Conservation (phyloP, 2,113 vertebrate species). For the Cettia cetti region DNA sequence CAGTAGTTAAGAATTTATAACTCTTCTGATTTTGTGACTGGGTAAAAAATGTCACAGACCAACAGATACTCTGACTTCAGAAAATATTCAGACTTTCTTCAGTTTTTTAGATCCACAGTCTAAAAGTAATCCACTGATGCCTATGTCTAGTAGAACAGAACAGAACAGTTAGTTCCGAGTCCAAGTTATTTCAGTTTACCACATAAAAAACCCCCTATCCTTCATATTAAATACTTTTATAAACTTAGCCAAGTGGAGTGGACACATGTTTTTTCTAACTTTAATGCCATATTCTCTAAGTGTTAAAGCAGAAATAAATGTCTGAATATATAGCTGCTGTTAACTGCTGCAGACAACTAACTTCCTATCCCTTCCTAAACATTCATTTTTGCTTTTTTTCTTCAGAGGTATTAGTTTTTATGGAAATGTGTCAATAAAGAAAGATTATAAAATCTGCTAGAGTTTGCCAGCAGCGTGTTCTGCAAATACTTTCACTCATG, state of each 20-base stretch:
- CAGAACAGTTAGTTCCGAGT: not conserved
- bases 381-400: not conserved
- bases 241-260: not conserved
- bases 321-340: not conserved
- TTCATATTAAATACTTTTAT: not conserved
- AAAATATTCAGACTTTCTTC: not conserved
- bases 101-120: not conserved
- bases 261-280: not conserved
- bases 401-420: slow-evolving; percentile 3
- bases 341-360: not conserved
- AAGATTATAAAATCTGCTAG: slow-evolving; percentile 1
- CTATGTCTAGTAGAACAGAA: not conserved
- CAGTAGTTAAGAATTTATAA: not conserved
- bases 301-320: not conserved
- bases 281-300: not conserved
- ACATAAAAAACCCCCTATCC: not conserved
- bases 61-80: not conserved
- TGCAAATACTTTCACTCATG: not conserved
- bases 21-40: not conserved
- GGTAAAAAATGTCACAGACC: not conserved
- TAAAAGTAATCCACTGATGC: not conserved
- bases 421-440: not conserved
- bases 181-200: not conserved
- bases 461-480: slow-evolving; percentile 12
- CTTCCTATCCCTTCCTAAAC: not conserved